Percentiles rank a stretch among this genome's conserved stretches.
phyloP scores from a whole-genome alignment of 2,888 invertebrate genomes.

The Dromius quadrimaculatus region DNA sequence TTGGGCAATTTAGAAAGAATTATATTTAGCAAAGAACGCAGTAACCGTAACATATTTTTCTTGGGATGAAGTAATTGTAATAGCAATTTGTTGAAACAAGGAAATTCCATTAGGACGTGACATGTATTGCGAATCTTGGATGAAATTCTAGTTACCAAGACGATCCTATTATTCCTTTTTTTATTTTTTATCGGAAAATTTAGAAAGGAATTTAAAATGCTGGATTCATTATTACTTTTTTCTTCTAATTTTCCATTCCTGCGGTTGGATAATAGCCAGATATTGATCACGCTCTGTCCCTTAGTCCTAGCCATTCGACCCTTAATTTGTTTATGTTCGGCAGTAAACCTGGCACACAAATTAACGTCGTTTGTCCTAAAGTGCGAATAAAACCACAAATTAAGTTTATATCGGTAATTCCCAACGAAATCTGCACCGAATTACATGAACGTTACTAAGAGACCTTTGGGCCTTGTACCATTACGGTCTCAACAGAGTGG shows the following conservation, averaged over 20 bases:
- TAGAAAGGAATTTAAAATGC: neutral
- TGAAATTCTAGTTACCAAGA: slow-evolving; percentile 29
- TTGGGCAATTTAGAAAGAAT: slow-evolving; percentile 14
- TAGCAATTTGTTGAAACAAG: slow-evolving; percentile 30
- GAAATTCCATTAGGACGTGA: slow-evolving; percentile 32
- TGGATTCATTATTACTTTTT: neutral
- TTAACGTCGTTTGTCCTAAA: slow-evolving; percentile 52
- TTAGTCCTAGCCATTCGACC: slow-evolving; percentile 40
- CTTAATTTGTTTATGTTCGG: slow-evolving; percentile 51
- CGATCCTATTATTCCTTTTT: slow-evolving; percentile 11
- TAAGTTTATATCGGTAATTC: slow-evolving; percentile 52
- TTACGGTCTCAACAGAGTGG: no score
- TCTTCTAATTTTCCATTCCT: slow-evolving; percentile 10
- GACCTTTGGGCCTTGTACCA: no score
- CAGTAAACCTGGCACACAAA: slow-evolving; percentile 51
- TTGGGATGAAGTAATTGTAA: slow-evolving; percentile 16
- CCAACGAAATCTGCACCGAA: slow-evolving; percentile 51
- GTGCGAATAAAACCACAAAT: slow-evolving; percentile 51
- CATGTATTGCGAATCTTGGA: slow-evolving; percentile 21
- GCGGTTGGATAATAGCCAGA: slow-evolving; percentile 8
- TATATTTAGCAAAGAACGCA: slow-evolving; percentile 24
- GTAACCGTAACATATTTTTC: slow-evolving; percentile 24
- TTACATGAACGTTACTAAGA: slow-evolving; percentile 45
- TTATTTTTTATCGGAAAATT: neutral
- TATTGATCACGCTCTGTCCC: slow-evolving; percentile 39